These are phyloP conservation scores for Holocentrus rufus DNA, from an alignment of 2,797 vertebrate genomes.

Conservation along the genomic window DNA sequence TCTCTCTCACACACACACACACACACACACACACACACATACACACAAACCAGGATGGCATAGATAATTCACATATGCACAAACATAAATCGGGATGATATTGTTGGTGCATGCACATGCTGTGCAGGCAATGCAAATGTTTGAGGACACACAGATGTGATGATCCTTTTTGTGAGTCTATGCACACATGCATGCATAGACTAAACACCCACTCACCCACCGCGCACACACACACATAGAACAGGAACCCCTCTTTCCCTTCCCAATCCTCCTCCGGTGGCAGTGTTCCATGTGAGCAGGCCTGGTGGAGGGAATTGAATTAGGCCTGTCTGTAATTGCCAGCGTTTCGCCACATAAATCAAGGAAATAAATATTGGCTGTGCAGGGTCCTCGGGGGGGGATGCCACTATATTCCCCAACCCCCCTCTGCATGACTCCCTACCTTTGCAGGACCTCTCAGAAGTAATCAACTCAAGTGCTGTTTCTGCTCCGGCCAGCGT, in stretches of 20 bases:
- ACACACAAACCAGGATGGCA: background rate
- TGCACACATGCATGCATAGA: no score
- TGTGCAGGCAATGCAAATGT: no score
- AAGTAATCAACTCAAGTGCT: slow-evolving; percentile 73
- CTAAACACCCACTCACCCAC: background rate
- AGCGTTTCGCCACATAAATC: slow-evolving; percentile 79
- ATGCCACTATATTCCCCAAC: slow-evolving; percentile 53
- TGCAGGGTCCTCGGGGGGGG: slow-evolving; percentile 63
- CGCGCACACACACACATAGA: slow-evolving; percentile 5
- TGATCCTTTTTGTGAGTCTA: no score
- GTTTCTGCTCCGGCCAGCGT: slow-evolving; percentile 60
- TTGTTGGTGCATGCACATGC: no score
- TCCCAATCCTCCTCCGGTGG: slow-evolving; percentile 33
- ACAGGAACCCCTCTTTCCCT: slow-evolving; percentile 19
- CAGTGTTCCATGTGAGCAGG: slow-evolving; percentile 62
- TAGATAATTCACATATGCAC: background rate
- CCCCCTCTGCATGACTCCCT: slow-evolving; percentile 54
- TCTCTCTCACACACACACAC: slow-evolving; percentile 22
- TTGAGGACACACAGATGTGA: no score
- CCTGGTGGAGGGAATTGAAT: slow-evolving; percentile 75
- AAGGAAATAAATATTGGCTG: slow-evolving; percentile 81
- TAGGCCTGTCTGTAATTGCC: slow-evolving; percentile 77
- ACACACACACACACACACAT: background rate
- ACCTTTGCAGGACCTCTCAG: slow-evolving; percentile 71
- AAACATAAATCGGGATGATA: no score